A percentile compares a stretch with the other conserved stretches of the same genome.
Evolutionary conservation across 1,140 invertebrate genomes (phyloP).

Genomic region (Euschistus heros): DNA sequence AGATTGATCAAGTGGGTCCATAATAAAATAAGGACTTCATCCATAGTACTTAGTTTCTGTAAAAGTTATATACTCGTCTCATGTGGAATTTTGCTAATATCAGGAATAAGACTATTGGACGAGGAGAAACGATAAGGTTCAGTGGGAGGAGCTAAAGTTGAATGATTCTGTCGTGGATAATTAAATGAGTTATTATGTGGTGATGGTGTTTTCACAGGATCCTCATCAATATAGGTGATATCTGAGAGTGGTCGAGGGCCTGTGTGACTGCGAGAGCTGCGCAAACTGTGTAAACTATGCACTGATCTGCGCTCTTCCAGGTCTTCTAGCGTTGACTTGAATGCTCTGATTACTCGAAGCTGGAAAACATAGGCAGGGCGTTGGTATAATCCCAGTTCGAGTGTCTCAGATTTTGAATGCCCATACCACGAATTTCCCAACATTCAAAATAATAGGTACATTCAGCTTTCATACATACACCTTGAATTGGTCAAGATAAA

Average conservation of each 20-base stretch:
- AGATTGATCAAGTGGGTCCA: background rate
- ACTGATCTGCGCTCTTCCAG: slow-evolving; percentile 96
- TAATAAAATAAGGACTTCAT: background rate
- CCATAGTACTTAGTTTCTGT: background rate
- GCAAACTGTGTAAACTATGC: slow-evolving; percentile 93
- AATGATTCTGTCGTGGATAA: slow-evolving; percentile 31
- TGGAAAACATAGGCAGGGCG: slow-evolving; percentile 62
- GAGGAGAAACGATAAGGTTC: slow-evolving; percentile 33
- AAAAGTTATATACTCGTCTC: slow-evolving; percentile 54
- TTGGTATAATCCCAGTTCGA: slow-evolving; percentile 22
- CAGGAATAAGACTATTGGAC: slow-evolving; percentile 37
- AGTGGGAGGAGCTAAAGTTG: slow-evolving; percentile 33
- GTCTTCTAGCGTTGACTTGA: slow-evolving; percentile 99
- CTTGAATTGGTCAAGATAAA: too few species aligned
- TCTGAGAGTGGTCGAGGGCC: slow-evolving; percentile 69
- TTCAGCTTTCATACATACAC: slow-evolving; percentile 3
- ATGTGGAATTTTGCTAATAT: slow-evolving; percentile 54
- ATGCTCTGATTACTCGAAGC: slow-evolving; percentile 99
- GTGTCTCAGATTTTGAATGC: slow-evolving; percentile 17
- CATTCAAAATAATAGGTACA: slow-evolving; percentile 1
- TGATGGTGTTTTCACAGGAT: slow-evolving; percentile 52
- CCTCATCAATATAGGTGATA: slow-evolving; percentile 87
- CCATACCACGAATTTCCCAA: slow-evolving; percentile 20
- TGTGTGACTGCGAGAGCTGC: slow-evolving; percentile 79
- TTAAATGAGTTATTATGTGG: slow-evolving; percentile 25